Evolutionary conservation across 2,888 invertebrate species (phyloP).

Genomic region (Entomobrya proxima): DNA sequence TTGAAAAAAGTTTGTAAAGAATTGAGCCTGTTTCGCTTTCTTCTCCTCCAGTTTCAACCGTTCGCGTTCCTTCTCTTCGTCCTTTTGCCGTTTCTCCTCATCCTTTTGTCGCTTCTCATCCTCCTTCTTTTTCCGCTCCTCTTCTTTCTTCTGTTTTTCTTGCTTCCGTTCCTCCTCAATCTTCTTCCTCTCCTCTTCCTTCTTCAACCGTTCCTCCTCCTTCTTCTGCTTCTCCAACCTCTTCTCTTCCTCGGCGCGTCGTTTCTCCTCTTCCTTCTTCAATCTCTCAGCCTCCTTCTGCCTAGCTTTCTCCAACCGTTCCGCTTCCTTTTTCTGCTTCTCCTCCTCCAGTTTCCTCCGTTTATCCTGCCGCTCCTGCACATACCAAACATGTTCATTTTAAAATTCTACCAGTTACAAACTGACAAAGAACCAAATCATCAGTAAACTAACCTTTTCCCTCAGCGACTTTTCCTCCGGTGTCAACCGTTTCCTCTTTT

Average conservation of each 20-base stretch:
- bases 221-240: conserved; percentile 80
- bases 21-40: conserved; percentile 76
- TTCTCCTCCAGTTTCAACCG: conserved; percentile 76
- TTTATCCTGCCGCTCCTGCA: conserved; percentile 71
- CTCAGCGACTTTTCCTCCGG: conserved; percentile 64
- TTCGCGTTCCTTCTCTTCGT: conserved; percentile 76
- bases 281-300: conserved; percentile 81
- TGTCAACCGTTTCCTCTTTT: conserved; percentile 72
- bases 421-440: background rate
- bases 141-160: conserved; percentile 81
- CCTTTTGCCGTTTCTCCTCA: conserved; percentile 79
- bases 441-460: conserved; percentile 67
- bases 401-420: background rate
- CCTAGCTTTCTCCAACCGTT: conserved; percentile 79
- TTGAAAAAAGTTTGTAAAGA: conserved; percentile 68
- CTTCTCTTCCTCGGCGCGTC: conserved; percentile 76
- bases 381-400: background rate
- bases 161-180: conserved; percentile 81
- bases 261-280: conserved; percentile 78
- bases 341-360: conserved; percentile 75
- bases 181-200: conserved; percentile 81
- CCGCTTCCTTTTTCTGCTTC: conserved; percentile 80
- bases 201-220: conserved; percentile 81
- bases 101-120: conserved; percentile 81
- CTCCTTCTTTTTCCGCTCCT: conserved; percentile 81